Percentiles rank a stretch among this genome's conserved stretches.
These are phyloP conservation scores for Amyelois transitella DNA, from an alignment of 1,140 invertebrate genomes.

Conservation along the genomic window DNA sequence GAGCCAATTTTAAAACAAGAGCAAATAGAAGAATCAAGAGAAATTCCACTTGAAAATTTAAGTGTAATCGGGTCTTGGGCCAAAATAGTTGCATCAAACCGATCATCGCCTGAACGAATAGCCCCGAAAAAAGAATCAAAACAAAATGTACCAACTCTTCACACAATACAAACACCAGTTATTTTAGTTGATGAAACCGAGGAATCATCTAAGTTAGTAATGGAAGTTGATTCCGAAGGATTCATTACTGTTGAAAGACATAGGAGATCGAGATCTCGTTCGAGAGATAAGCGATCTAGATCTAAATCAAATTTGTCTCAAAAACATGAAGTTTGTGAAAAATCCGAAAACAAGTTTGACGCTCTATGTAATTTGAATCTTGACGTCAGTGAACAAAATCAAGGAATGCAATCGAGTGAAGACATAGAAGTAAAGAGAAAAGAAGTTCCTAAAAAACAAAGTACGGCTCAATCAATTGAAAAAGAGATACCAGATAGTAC, in stretches of 20 bases:
- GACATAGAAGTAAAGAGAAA: constrained; percentile 26
- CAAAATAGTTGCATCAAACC: constrained; percentile 64
- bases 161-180: constrained; percentile 38
- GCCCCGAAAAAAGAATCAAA: constrained; percentile 15
- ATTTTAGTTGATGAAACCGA: constrained; percentile 63
- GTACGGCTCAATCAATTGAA: constrained; percentile 46
- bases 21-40: constrained; percentile 5
- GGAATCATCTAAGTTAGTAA: constrained; percentile 33
- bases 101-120: constrained; percentile 37
- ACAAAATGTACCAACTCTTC: constrained; percentile 9
- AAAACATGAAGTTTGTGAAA: constrained; percentile 31
- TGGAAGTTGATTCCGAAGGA: constrained; percentile 57
- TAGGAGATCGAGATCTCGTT: constrained; percentile 63
- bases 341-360: constrained; percentile 60
- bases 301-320: constrained; percentile 26
- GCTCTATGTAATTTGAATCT: constrained; percentile 34
- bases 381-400: constrained; percentile 26
- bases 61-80: constrained; percentile 46
- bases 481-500: constrained; percentile 27
- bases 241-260: constrained; percentile 64
- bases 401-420: constrained; percentile 27
- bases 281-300: constrained; percentile 46
- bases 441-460: constrained; percentile 33
- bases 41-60: constrained; percentile 10
- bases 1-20: background rate